These are phyloP conservation scores for Hyperoplus lanceolatus DNA, from an alignment of 2,797 vertebrate species.

Conservation along the genomic window DNA sequence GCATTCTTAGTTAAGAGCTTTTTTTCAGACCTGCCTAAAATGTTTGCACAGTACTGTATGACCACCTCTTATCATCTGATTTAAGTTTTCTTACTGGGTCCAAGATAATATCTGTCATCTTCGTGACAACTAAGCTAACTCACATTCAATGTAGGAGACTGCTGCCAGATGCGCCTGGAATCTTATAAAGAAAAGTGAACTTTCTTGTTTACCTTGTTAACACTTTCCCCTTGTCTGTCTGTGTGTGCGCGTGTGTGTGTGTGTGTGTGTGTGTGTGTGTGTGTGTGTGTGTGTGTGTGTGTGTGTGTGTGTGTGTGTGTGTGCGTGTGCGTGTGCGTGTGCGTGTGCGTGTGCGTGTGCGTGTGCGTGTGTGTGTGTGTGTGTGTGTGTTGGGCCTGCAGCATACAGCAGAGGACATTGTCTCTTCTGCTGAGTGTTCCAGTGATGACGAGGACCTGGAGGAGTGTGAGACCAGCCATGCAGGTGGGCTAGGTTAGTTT, in stretches of 20 bases:
- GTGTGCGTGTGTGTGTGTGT: slow-evolving; percentile 60
- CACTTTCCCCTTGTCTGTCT: no score
- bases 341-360: neutral
- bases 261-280: no score
- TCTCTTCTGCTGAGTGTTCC: slow-evolving; percentile 97
- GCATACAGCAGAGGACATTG: slow-evolving; percentile 90
- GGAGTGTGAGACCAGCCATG: slow-evolving; percentile 94
- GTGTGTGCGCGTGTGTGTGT: no score
- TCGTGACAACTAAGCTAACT: neutral
- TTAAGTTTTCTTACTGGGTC: neutral
- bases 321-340: slow-evolving; percentile 45
- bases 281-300: no score
- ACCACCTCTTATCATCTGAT: neutral
- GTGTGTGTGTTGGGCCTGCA: slow-evolving; percentile 36
- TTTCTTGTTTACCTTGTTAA: neutral
- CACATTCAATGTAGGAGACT: neutral
- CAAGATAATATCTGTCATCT: neutral
- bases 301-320: slow-evolving; percentile 30
- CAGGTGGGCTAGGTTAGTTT: slow-evolving; percentile 99
- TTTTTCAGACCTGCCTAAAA: no score
- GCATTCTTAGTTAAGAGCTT: no score
- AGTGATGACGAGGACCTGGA: slow-evolving; percentile 98
- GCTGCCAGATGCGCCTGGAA: neutral
- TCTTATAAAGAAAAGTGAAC: neutral
- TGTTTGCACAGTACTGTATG: no score